Percentiles rank a stretch among this genome's conserved stretches.
These are phyloP conservation scores for Coenobita brevimanus DNA, from an alignment of 1,140 invertebrate species.

Conservation along the genomic window DNA sequence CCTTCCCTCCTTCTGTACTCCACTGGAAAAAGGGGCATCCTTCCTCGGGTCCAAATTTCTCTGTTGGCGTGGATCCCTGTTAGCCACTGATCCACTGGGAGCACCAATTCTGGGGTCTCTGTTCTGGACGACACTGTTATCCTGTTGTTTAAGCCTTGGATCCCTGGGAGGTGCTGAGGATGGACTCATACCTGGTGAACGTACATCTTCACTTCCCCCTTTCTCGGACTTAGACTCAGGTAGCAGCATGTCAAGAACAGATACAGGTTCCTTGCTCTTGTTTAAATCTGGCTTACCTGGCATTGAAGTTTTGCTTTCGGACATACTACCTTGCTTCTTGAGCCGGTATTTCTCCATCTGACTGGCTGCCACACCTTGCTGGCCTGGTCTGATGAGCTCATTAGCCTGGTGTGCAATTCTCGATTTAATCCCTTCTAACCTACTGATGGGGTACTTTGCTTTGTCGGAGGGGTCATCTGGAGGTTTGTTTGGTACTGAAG, in stretches of 20 bases:
- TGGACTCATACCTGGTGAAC: background rate
- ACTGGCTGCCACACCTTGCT: slow-evolving; percentile 44
- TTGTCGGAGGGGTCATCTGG: slow-evolving; percentile 9
- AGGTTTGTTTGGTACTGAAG: background rate
- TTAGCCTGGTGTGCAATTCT: slow-evolving; percentile 41
- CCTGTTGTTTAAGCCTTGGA: slow-evolving; percentile 42
- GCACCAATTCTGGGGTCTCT: slow-evolving; percentile 39
- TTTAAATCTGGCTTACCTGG: slow-evolving; percentile 22
- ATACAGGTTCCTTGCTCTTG: slow-evolving; percentile 31
- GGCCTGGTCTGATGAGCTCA: slow-evolving; percentile 53
- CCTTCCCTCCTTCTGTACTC: slow-evolving; percentile 24
- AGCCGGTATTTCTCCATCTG: slow-evolving; percentile 54
- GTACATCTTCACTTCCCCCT: background rate
- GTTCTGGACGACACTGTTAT: background rate
- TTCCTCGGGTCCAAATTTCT: slow-evolving; percentile 37
- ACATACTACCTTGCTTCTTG: slow-evolving; percentile 36
- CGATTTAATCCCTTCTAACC: slow-evolving; percentile 41
- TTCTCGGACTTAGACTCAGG: slow-evolving; percentile 14
- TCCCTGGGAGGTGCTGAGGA: slow-evolving; percentile 27
- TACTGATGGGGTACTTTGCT: slow-evolving; percentile 15
- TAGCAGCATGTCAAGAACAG: slow-evolving; percentile 36
- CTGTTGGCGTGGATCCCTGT: slow-evolving; percentile 48
- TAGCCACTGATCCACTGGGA: background rate
- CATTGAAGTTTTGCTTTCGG: slow-evolving; percentile 31
- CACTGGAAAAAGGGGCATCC: slow-evolving; percentile 7